phyloP scores from a whole-genome alignment of 2,888 invertebrate genomes.

The Bellardia bayeri region DNA sequence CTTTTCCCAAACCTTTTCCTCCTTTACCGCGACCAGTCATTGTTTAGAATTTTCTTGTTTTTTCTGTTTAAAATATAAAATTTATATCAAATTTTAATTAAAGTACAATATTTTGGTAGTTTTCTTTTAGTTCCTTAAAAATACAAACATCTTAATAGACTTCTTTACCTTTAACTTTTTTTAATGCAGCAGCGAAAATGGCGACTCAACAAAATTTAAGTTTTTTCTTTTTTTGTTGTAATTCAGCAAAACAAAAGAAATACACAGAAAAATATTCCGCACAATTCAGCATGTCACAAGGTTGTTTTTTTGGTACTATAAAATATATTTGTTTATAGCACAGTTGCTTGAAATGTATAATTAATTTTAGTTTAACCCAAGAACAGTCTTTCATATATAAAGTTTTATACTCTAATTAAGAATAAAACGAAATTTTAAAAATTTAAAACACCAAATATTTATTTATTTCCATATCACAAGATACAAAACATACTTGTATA shows the following conservation, averaged over 20 bases:
- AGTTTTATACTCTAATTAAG: too few species aligned
- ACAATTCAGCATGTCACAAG: background rate
- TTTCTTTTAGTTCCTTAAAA: too few species aligned
- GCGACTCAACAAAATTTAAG: conserved; percentile 12
- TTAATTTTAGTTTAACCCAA: background rate
- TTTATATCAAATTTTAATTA: background rate
- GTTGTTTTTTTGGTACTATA: background rate
- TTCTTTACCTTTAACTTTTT: background rate
- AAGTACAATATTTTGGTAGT: too few species aligned
- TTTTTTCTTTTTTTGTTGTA: too few species aligned
- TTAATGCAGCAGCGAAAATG: conserved; percentile 50
- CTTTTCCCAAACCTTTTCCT: conserved; percentile 91
- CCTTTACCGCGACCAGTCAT: conserved; percentile 94
- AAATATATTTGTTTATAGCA: too few species aligned
- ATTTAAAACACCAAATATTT: too few species aligned
- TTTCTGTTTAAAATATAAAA: background rate
- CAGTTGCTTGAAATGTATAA: background rate
- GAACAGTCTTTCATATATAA: too few species aligned
- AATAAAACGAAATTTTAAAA: too few species aligned
- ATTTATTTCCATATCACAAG: too few species aligned
- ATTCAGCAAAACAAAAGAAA: too few species aligned
- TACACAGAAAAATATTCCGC: background rate
- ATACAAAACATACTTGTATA: too few species aligned
- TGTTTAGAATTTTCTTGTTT: conserved; percentile 77
- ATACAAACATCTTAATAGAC: too few species aligned